phyloP scores from a whole-genome alignment of 2,888 invertebrate species.

The Drosophila peninsularis region DNA sequence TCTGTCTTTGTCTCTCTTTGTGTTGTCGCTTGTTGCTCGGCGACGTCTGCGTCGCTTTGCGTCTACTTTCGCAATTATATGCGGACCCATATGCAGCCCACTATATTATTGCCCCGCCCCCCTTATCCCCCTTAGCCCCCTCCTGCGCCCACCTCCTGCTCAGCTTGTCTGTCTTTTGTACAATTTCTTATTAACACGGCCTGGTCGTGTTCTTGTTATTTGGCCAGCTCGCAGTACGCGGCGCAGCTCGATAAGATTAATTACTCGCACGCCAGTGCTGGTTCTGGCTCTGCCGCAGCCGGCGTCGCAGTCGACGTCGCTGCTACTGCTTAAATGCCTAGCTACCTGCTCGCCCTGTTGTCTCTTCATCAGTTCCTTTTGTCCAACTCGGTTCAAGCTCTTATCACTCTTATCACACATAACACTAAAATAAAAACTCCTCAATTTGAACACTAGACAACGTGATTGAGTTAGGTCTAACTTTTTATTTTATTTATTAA shows the following conservation, averaged over 20 bases:
- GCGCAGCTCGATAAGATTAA: conserved; percentile 67
- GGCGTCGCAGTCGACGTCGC: not conserved
- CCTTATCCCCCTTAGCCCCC: not conserved
- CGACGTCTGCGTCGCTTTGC: conserved; percentile 43
- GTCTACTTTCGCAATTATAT: conserved; percentile 61
- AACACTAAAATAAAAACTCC: conserved; percentile 2
- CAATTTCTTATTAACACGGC: conserved; percentile 70
- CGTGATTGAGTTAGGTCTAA: not conserved
- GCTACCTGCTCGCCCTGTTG: conserved; percentile 3
- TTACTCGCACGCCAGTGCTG: conserved; percentile 46
- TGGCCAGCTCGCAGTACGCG: conserved; percentile 55
- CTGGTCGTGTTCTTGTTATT: conserved; percentile 53
- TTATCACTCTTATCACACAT: conserved; percentile 52
- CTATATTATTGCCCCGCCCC: not conserved
- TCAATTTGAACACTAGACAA: conserved; percentile 30
- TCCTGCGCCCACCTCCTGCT: not conserved
- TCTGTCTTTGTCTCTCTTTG: not conserved
- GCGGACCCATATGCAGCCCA: conserved; percentile 25
- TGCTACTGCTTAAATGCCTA: conserved; percentile 18
- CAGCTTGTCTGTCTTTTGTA: conserved; percentile 40
- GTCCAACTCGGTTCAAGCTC: conserved; percentile 33
- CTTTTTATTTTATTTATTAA: too few relatives aligned
- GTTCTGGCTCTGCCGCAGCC: not conserved
- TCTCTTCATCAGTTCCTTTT: conserved; percentile 21
- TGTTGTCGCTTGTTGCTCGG: conserved; percentile 36